phyloP scores from a whole-genome alignment of 2,888 invertebrate species.

The Drosophila meridiana region DNA sequence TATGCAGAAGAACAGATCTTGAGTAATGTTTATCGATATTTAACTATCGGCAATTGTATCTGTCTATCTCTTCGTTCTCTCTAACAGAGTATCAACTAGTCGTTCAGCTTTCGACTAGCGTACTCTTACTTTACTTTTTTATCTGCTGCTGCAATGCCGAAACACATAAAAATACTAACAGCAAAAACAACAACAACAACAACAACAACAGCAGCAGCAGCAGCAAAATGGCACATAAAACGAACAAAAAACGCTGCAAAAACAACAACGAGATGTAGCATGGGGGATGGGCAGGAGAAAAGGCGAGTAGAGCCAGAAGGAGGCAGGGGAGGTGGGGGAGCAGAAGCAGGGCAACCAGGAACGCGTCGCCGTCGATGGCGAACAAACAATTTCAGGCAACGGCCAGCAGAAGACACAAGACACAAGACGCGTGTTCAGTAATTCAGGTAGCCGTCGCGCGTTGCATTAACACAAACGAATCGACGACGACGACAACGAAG shows the following conservation, averaged over 20 bases:
- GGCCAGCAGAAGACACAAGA: slow-evolving; percentile 77
- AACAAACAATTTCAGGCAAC: slow-evolving; percentile 78
- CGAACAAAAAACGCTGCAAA: slow-evolving; percentile 47
- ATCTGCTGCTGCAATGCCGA: slow-evolving; percentile 57
- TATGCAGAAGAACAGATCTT: background rate
- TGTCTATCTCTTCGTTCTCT: background rate
- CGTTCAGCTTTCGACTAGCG: background rate
- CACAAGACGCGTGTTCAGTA: slow-evolving; percentile 85
- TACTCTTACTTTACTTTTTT: slow-evolving; percentile 25
- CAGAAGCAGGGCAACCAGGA: slow-evolving; percentile 49
- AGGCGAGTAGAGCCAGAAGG: slow-evolving; percentile 5
- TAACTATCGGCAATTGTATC: background rate
- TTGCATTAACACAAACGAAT: slow-evolving; percentile 84
- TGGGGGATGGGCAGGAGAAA: slow-evolving; percentile 17
- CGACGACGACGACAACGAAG: slow-evolving; percentile 48
- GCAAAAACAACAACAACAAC: slow-evolving; percentile 32
- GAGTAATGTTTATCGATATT: background rate
- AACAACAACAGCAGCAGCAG: slow-evolving; percentile 28
- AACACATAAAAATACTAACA: slow-evolving; percentile 74
- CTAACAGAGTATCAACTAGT: slow-evolving; percentile 11
- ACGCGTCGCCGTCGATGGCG: slow-evolving; percentile 73
- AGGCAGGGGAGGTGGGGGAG: background rate
- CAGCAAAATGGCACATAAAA: slow-evolving; percentile 68
- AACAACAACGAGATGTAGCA: slow-evolving; percentile 6
- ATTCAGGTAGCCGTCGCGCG: slow-evolving; percentile 84